Evolutionary conservation across 2,797 vertebrate species (phyloP).

Genomic region (Ciconia nigra): DNA sequence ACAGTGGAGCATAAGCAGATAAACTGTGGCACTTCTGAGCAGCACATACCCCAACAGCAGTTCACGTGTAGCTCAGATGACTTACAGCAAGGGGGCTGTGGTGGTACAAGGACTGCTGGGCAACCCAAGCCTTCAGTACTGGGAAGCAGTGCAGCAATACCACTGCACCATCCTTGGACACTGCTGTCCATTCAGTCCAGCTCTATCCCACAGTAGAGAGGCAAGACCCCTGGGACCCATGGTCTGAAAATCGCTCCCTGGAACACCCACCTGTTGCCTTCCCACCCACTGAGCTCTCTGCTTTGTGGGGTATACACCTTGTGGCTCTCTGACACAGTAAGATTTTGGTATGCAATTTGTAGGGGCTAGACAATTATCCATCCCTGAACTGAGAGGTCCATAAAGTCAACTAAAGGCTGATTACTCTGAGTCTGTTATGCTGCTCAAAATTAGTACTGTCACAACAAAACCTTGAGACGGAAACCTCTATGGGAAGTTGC

Average conservation of each 20-base stretch:
- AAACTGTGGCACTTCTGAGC: background rate
- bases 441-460: background rate
- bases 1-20: background rate
- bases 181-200: background rate
- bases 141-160: background rate
- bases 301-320: background rate
- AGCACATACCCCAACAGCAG: background rate
- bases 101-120: background rate
- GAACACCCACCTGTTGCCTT: background rate
- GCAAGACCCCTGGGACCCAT: background rate
- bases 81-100: background rate
- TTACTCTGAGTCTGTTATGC: background rate
- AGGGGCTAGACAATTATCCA: background rate
- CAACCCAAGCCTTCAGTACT: background rate
- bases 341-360: background rate
- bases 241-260: background rate
- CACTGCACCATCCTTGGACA: background rate
- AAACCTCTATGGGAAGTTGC: background rate
- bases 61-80: background rate
- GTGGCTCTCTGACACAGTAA: background rate
- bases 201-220: background rate
- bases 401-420: background rate
- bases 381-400: background rate
- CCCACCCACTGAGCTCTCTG: background rate
- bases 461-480: background rate